Evolutionary conservation across 2,888 invertebrate species (phyloP).

Genomic region (Hyposoter didymator): DNA sequence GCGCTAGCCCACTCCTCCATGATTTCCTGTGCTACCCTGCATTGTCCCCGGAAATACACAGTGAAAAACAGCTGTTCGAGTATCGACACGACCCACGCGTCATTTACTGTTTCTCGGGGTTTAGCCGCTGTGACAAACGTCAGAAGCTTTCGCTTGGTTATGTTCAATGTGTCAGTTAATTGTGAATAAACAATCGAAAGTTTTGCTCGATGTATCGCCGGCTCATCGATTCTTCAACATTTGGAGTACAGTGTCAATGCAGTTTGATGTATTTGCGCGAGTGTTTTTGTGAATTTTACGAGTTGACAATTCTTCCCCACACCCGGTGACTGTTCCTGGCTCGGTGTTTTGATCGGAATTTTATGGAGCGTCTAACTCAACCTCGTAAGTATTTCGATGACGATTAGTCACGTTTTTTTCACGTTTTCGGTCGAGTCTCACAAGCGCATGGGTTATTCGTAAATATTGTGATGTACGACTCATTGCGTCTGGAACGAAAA

Average conservation of each 20-base stretch:
- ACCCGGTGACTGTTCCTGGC: constrained; percentile 23
- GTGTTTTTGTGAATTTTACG: constrained; percentile 38
- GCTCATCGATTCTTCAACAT: not conserved
- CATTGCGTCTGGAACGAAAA: not conserved
- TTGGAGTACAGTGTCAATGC: not conserved
- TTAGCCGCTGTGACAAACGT: constrained; percentile 17
- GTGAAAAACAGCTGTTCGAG: constrained; percentile 63
- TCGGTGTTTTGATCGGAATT: constrained; percentile 10
- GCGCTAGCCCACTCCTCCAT: constrained; percentile 13
- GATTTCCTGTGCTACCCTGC: constrained; percentile 11
- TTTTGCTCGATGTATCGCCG: constrained; percentile 9
- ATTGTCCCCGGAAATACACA: constrained; percentile 21
- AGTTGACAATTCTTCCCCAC: constrained; percentile 15
- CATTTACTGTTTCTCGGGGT: constrained; percentile 24
- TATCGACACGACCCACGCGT: constrained; percentile 61
- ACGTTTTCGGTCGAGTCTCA: not conserved
- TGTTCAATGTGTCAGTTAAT: constrained; percentile 14
- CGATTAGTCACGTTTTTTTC: not conserved
- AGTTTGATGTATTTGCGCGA: not conserved
- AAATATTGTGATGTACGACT: constrained; percentile 25
- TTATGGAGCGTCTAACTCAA: constrained; percentile 28
- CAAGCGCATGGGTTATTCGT: not conserved
- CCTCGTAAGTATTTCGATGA: constrained; percentile 33
- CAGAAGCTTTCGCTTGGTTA: constrained; percentile 14
- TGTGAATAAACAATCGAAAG: constrained; percentile 14